A percentile compares a stretch with the other conserved stretches of the same genome.
These are phyloP conservation scores for Papilio demoleus DNA, from an alignment of 2,888 invertebrate genomes.

Conservation along the genomic window DNA sequence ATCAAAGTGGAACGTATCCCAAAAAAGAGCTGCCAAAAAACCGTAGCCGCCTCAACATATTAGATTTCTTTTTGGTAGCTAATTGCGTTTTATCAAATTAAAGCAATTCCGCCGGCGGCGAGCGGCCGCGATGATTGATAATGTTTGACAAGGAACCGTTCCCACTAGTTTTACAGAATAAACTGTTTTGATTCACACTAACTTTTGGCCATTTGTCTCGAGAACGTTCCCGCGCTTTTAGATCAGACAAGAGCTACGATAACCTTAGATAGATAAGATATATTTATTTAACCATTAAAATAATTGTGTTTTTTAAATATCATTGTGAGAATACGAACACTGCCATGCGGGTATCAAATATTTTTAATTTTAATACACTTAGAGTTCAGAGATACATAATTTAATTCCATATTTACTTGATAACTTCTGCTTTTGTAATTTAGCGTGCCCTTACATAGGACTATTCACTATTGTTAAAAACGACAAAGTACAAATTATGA, in stretches of 20 bases:
- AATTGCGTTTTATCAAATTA: constrained; percentile 84
- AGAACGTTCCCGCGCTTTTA: constrained; percentile 28
- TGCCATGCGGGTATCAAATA: neutral
- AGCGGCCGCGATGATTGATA: constrained; percentile 75
- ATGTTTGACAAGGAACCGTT: constrained; percentile 72
- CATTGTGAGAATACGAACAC: neutral
- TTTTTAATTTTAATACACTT: neutral
- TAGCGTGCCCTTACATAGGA: no score
- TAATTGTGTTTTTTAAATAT: neutral
- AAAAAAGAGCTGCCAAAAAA: constrained; percentile 73
- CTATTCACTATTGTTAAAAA: no score
- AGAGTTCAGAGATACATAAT: no score
- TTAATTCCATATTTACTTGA: neutral
- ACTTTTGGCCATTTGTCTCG: constrained; percentile 72
- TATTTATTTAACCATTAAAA: neutral
- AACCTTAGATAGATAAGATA: constrained; percentile 23
- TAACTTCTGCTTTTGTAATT: no score
- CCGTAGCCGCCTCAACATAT: constrained; percentile 72
- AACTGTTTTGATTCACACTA: constrained; percentile 80
- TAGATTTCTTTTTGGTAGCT: constrained; percentile 83
- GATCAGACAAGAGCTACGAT: neutral
- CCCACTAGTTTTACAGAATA: constrained; percentile 80
- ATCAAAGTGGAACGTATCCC: constrained; percentile 63
- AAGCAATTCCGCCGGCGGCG: constrained; percentile 72
- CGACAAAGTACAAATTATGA: no score